Percentiles rank a stretch among this genome's conserved stretches.
Evolutionary conservation across 2,113 vertebrate species (phyloP).

Genomic region (Spermophilus dauricus): DNA sequence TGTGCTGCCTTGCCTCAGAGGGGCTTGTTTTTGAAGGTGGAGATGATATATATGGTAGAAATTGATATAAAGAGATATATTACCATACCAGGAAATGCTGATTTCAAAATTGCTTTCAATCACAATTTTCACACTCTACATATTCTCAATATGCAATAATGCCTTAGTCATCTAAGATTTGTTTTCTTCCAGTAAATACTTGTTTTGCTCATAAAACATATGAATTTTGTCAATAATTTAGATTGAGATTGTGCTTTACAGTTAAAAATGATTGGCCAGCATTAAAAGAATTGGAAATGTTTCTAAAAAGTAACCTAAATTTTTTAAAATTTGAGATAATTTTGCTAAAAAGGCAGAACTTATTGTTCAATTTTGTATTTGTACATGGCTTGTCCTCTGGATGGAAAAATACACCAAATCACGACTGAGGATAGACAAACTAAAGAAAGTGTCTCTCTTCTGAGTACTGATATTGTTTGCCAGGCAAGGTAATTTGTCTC

Average conservation of each 20-base stretch:
- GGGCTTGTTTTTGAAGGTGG: neutral
- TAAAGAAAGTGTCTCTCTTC: neutral
- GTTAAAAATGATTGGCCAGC: conserved; percentile 43
- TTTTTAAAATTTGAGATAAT: conserved; percentile 52
- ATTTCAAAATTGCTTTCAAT: conserved; percentile 69
- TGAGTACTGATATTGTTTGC: neutral
- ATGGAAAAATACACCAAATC: neutral
- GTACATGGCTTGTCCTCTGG: neutral
- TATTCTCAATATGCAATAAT: conserved; percentile 43
- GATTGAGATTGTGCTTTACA: neutral
- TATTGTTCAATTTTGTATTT: neutral
- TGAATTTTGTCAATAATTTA: conserved; percentile 72
- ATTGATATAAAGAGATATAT: conserved; percentile 64
- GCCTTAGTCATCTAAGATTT: conserved; percentile 57
- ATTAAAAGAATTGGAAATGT: conserved; percentile 32
- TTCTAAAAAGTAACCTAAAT: neutral
- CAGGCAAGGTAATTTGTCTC: neutral
- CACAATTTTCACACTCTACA: conserved; percentile 33
- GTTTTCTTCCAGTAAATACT: conserved; percentile 75
- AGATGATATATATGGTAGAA: conserved; percentile 70
- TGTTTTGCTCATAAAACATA: conserved; percentile 69
- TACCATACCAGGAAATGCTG: conserved; percentile 47
- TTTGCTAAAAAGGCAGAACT: neutral
- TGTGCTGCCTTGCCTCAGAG: conserved; percentile 19
- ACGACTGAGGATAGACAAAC: neutral